Evolutionary conservation across 2,113 vertebrate genomes (phyloP).

Genomic region (Phalacrocorax carbo): DNA sequence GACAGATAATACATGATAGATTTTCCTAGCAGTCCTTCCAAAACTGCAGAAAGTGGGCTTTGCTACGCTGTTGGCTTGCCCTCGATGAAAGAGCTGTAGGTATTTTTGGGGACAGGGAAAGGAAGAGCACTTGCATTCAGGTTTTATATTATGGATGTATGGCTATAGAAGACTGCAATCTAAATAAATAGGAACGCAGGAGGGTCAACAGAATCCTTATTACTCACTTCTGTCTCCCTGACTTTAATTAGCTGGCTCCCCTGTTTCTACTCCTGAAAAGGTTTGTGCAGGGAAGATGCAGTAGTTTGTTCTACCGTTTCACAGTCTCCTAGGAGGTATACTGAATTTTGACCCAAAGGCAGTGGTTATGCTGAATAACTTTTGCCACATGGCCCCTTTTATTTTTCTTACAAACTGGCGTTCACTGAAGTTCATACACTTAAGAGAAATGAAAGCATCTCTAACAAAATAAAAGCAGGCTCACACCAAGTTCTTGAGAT

Average conservation of each 20-base stretch:
- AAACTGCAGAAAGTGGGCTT: not conserved
- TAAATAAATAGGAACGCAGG: not conserved
- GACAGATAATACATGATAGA: not conserved
- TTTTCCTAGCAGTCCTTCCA: constrained; percentile 1
- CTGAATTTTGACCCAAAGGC: not conserved
- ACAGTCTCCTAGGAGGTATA: not conserved
- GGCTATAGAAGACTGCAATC: constrained; percentile 13
- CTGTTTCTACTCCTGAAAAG: not conserved
- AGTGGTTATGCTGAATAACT: not conserved
- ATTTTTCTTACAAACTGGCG: not conserved
- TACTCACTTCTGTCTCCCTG: not conserved
- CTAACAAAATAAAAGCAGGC: not conserved
- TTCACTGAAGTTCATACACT: not conserved
- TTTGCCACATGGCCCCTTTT: not conserved
- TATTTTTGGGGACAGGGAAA: constrained; percentile 1
- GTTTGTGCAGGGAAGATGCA: not conserved
- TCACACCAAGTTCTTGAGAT: not conserved
- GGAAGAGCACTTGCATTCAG: constrained; percentile 31
- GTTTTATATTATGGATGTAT: not conserved
- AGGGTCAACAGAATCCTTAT: not conserved
- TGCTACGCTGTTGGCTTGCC: not conserved
- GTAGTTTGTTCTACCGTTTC: not conserved
- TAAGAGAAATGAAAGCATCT: not conserved
- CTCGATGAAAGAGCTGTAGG: not conserved
- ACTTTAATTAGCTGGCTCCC: not conserved